Conservation (phyloP, 2,797 vertebrate genomes). For the Rhadinocentrus ornatus region DNA sequence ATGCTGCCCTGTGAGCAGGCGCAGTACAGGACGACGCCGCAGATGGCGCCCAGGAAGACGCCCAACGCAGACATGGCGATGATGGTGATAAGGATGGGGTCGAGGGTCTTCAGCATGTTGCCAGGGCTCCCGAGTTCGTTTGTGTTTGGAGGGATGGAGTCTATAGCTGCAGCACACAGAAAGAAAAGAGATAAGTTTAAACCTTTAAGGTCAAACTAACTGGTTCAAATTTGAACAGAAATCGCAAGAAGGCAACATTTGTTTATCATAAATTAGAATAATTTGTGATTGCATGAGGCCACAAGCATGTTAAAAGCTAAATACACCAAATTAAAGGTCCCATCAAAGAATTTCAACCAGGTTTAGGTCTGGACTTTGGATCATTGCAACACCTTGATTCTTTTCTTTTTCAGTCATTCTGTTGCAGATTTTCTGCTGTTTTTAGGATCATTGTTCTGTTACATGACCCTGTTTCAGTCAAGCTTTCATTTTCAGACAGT, state of each 20-base stretch:
- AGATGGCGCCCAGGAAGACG: constrained; percentile 94
- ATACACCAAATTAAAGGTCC: background rate
- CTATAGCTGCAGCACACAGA: constrained; percentile 58
- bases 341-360: too few species aligned
- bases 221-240: too few species aligned
- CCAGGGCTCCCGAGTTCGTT: constrained; percentile 84
- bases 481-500: background rate
- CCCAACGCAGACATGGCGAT: constrained; percentile 96
- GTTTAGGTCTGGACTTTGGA: background rate
- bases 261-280: background rate
- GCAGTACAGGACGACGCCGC: constrained; percentile 96
- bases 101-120: constrained; percentile 94
- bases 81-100: constrained; percentile 98
- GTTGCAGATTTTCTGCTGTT: background rate
- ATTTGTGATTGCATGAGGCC: background rate
- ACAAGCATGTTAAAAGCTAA: background rate
- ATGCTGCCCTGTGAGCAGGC: constrained; percentile 95
- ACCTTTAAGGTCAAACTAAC: background rate
- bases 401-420: background rate
- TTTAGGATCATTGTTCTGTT: background rate
- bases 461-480: background rate
- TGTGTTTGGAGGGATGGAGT: constrained; percentile 49
- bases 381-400: background rate
- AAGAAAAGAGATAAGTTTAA: background rate
- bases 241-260: too few species aligned